These are phyloP conservation scores for Perognathus longimembris DNA, from an alignment of 2,113 vertebrate species.

Conservation along the genomic window DNA sequence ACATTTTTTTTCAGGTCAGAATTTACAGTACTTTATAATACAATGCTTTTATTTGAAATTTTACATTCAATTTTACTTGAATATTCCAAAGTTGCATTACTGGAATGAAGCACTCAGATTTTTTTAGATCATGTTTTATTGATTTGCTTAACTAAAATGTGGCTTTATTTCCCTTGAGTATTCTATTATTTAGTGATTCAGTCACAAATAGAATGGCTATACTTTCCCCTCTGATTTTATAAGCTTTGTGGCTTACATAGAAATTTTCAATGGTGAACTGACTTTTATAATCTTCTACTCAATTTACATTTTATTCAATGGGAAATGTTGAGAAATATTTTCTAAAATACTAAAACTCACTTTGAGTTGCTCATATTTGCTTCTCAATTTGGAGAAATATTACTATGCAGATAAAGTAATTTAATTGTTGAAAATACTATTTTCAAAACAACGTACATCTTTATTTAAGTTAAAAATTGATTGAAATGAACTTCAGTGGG, in stretches of 20 bases:
- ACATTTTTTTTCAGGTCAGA: background rate
- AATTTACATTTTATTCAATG: slow-evolving; percentile 44
- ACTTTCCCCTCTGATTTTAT: slow-evolving; percentile 11
- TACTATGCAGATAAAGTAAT: background rate
- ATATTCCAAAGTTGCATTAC: slow-evolving; percentile 31
- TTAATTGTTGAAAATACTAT: slow-evolving; percentile 37
- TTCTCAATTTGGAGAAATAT: background rate
- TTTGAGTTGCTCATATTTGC: background rate
- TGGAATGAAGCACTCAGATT: slow-evolving; percentile 54
- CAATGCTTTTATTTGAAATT: slow-evolving; percentile 40
- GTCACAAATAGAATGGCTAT: slow-evolving; percentile 37
- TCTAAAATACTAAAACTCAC: background rate
- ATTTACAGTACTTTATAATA: background rate
- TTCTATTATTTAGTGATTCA: slow-evolving; percentile 56
- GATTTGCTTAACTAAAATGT: slow-evolving; percentile 49
- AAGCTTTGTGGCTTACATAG: slow-evolving; percentile 40
- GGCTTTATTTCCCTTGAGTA: slow-evolving; percentile 5
- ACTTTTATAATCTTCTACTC: background rate
- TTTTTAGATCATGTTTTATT: slow-evolving; percentile 34
- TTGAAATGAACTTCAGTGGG: background rate
- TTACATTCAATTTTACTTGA: slow-evolving; percentile 32
- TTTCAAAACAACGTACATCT: too few species aligned
- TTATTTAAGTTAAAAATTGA: background rate
- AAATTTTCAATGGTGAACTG: slow-evolving; percentile 35
- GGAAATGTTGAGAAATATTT: slow-evolving; percentile 39